These are phyloP conservation scores for Drosophila ficusphila DNA, from an alignment of 1,140 invertebrate genomes.

Conservation along the genomic window DNA sequence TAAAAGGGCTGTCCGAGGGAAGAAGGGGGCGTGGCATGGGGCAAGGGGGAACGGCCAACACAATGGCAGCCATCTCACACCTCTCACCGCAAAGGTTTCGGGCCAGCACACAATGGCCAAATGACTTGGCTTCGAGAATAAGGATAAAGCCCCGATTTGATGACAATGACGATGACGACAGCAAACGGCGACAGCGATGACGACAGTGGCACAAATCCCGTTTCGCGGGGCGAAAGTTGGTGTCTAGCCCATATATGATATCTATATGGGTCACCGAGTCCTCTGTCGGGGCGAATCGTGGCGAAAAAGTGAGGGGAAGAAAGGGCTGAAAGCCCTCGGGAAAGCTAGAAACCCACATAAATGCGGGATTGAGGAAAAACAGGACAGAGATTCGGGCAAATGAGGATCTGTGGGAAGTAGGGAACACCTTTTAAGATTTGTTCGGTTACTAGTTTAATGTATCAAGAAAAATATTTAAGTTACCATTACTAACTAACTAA, in stretches of 20 bases:
- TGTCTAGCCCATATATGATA: slow-evolving; percentile 19
- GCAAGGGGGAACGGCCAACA: not conserved
- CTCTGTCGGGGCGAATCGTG: not conserved
- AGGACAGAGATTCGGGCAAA: not conserved
- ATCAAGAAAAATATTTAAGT: too few relatives aligned
- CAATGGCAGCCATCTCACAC: slow-evolving; percentile 41
- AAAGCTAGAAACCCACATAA: not conserved
- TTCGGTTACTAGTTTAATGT: too few relatives aligned
- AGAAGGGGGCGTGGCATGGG: too few relatives aligned
- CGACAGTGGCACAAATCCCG: slow-evolving; percentile 57
- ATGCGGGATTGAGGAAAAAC: not conserved
- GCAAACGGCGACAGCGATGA: slow-evolving; percentile 9
- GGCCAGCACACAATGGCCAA: slow-evolving; percentile 49
- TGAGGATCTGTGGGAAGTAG: not conserved
- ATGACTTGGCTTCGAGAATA: slow-evolving; percentile 36
- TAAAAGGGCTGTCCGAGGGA: not conserved
- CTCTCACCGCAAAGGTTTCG: slow-evolving; percentile 48
- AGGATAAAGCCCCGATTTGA: slow-evolving; percentile 19
- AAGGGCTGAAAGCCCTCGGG: not conserved
- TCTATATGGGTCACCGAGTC: slow-evolving; percentile 28
- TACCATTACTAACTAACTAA: too few relatives aligned
- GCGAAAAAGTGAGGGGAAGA: not conserved
- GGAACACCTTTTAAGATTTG: too few relatives aligned
- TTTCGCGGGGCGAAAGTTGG: not conserved
- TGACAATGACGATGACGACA: slow-evolving; percentile 14